Conservation (phyloP, 1,140 invertebrate species). For the Drosophila ogumai region DNA sequence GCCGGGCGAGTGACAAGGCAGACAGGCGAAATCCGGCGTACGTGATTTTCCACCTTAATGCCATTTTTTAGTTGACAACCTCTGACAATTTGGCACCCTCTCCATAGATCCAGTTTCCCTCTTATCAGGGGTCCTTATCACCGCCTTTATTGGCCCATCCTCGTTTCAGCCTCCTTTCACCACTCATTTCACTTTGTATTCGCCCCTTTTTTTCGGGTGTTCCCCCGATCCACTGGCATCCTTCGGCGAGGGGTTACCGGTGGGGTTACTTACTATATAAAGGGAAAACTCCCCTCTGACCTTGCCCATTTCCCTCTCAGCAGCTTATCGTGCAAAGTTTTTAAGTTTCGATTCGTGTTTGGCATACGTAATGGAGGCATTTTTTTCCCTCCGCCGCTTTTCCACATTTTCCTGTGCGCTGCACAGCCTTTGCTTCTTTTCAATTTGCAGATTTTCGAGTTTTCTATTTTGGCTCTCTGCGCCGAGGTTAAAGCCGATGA, state of each 20-base stretch:
- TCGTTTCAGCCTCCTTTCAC: conserved; percentile 1
- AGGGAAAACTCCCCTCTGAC: conserved; percentile 12
- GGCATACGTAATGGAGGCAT: conserved; percentile 69
- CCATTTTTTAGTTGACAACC: conserved; percentile 71
- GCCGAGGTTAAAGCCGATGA: conserved; percentile 36
- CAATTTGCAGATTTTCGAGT: conserved; percentile 67
- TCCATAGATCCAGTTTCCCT: conserved; percentile 47
- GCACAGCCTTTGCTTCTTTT: conserved; percentile 26
- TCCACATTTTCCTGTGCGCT: background rate
- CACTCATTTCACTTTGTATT: conserved; percentile 67
- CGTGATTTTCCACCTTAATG: conserved; percentile 80
- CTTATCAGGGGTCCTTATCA: conserved; percentile 16
- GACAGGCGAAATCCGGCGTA: conserved; percentile 73
- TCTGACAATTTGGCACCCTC: conserved; percentile 75
- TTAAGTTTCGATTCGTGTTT: conserved; percentile 79
- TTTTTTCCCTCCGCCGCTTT: conserved; percentile 24
- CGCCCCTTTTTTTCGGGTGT: conserved; percentile 4
- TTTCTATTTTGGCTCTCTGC: conserved; percentile 35
- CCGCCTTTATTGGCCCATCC: background rate
- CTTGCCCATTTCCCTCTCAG: background rate
- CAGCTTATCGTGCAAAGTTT: conserved; percentile 74
- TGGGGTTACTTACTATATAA: conserved; percentile 19
- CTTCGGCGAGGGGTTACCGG: background rate
- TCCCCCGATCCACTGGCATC: conserved; percentile 5
- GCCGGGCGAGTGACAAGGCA: conserved; percentile 12